Conservation (phyloP, 1,140 invertebrate genomes). For the Zaprionus kolodkinae region DNA sequence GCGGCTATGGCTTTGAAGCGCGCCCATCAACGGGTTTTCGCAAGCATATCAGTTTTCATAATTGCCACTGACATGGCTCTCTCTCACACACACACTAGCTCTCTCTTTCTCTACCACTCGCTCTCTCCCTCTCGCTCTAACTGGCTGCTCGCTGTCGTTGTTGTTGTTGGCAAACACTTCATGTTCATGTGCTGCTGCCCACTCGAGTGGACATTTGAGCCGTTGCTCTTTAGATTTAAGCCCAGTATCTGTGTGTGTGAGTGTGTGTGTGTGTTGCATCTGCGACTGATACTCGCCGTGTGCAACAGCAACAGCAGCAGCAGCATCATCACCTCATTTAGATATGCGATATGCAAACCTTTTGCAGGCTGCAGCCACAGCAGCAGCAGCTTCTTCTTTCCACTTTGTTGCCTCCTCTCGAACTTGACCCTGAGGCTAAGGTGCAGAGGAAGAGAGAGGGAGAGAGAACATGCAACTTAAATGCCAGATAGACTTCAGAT, state of each 20-base stretch:
- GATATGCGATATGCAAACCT: constrained; percentile 80
- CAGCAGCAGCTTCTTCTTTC: constrained; percentile 48
- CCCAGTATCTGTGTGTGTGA: constrained; percentile 27
- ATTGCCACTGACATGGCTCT: constrained; percentile 68
- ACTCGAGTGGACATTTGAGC: constrained; percentile 81
- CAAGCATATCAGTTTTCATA: constrained; percentile 82
- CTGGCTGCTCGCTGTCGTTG: constrained; percentile 40
- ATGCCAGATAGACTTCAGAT: constrained; percentile 58
- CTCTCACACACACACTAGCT: constrained; percentile 27
- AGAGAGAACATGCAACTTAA: constrained; percentile 76
- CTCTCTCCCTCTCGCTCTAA: constrained; percentile 10
- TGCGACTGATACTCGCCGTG: constrained; percentile 67
- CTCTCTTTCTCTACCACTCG: neutral
- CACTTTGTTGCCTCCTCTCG: constrained; percentile 47
- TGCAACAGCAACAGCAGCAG: constrained; percentile 62
- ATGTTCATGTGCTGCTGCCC: constrained; percentile 74
- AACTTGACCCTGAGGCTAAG: constrained; percentile 80
- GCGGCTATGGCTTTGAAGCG: constrained; percentile 60
- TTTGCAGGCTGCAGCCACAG: constrained; percentile 53
- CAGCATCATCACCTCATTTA: constrained; percentile 80
- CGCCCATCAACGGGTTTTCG: constrained; percentile 79
- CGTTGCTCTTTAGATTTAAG: constrained; percentile 56
- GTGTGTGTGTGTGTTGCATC: constrained; percentile 57
- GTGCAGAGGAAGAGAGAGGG: constrained; percentile 4
- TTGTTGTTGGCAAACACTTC: constrained; percentile 75